Conservation (phyloP, 2,113 vertebrate genomes). For the Balaeniceps rex region DNA sequence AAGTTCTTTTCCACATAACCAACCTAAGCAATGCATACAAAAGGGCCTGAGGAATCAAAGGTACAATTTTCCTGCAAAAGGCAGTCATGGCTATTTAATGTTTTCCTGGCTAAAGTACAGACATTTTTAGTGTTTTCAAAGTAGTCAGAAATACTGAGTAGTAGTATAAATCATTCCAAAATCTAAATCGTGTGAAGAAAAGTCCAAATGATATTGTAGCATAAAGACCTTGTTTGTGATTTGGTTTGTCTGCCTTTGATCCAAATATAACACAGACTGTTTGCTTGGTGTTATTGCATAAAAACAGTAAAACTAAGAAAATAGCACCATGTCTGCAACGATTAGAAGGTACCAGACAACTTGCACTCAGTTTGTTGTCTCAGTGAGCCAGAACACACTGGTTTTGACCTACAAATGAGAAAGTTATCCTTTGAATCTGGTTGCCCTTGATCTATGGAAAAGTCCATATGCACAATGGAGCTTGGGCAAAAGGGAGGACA, state of each 20-base stretch:
- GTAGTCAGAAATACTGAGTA: neutral
- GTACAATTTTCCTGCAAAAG: neutral
- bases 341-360: neutral
- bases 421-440: neutral
- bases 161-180: neutral
- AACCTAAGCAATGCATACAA: neutral
- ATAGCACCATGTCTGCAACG: neutral
- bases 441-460: neutral
- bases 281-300: neutral
- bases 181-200: neutral
- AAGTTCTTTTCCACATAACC: neutral
- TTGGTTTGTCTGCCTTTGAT: neutral
- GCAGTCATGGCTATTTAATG: neutral
- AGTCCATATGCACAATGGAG: fast-evolving
- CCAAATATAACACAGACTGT: neutral
- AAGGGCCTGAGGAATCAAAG: neutral
- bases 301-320: neutral
- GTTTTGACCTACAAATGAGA: neutral
- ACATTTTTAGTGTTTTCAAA: neutral
- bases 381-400: neutral
- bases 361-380: neutral
- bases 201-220: neutral
- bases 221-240: neutral
- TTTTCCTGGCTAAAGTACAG: neutral
- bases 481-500: neutral